phyloP scores from a whole-genome alignment of 2,888 invertebrate genomes.

The Osmoderma eremita region DNA sequence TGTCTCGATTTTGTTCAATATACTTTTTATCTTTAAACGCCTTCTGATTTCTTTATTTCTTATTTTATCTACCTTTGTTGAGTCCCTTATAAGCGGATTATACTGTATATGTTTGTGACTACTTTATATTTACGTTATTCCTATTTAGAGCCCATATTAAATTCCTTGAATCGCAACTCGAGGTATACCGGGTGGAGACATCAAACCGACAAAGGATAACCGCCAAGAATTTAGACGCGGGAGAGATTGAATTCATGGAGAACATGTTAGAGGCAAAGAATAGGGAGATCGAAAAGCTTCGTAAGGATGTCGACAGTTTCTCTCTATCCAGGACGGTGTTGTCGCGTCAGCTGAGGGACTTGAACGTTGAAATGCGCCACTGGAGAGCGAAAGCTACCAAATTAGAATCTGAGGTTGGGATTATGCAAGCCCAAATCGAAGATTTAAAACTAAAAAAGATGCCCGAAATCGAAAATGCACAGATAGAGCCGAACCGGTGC shows the following conservation, averaged over 20 bases:
- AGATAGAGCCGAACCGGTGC: neutral
- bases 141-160: slow-evolving; percentile 46
- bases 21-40: too few species aligned
- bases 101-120: too few species aligned
- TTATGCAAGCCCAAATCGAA: slow-evolving; percentile 30
- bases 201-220: slow-evolving; percentile 28
- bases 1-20: too few species aligned
- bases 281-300: slow-evolving; percentile 46
- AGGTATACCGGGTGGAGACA: slow-evolving; percentile 45
- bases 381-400: slow-evolving; percentile 47
- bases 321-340: slow-evolving; percentile 44
- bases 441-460: slow-evolving; percentile 11
- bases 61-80: too few species aligned
- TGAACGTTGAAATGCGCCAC: slow-evolving; percentile 47
- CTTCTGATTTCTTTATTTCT: too few species aligned
- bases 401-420: slow-evolving; percentile 42
- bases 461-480: neutral
- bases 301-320: slow-evolving; percentile 38
- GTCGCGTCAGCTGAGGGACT: slow-evolving; percentile 44
- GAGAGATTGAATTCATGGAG: slow-evolving; percentile 33
- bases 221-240: slow-evolving; percentile 22
- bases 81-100: too few species aligned
- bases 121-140: slow-evolving; percentile 19
- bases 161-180: slow-evolving; percentile 45
- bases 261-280: slow-evolving; percentile 40